Base-by-base conservation (phyloP, 2,797 vertebrate genomes). In the Heteromormyrus szaboi region DNA sequence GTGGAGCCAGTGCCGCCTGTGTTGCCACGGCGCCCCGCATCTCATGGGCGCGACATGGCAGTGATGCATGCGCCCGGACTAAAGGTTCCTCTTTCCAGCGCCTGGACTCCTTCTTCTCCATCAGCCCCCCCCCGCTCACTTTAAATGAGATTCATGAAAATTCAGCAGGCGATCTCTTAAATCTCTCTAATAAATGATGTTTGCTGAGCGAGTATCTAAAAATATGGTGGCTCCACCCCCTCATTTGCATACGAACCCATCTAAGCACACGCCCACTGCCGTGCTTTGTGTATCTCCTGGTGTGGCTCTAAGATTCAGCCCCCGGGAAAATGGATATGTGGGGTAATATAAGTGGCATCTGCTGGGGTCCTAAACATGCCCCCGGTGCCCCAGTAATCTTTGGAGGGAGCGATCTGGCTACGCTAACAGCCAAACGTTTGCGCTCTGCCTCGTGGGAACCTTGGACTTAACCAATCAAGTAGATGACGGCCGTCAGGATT, bases 131-230 rank as follows among this genome's bases (percentile, higher is more conserved):
- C 65, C 25, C 33, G 5, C 33, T 79, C 72, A 4, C 33, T n/a
- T 44, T 79, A 44, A 79, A 79, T 79, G 72, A 37, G 72, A 79
- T 79, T 37, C 72, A 19, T 37, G 44, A 12, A 79, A 41, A 79
- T 79, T 19, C 72, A 44, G 72, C 72, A 17, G 72, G 33, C 7
- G 14, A 44, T 79, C 17, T 37, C 33, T n/a, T 79, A 79, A 79
- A 79, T 79, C 72, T 79, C 72, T 79, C 6, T 41, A 79, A 79
- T 44, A 79, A 79, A 79, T 79, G 72, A 37, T 79, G 72, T n/a
- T 79, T 44, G 37, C 72, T 41, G 17, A 44, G 37, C 37, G 2
- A 7, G 37, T 19, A 2, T 17, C 17, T 79, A 79, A 79, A 79
- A 79, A 79, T 68, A 68, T 44, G 25, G 33, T 44, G 72, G 72